Base-by-base conservation (phyloP, 2,797 vertebrate genomes). In the Chaetophractus vellerosus region DNA sequence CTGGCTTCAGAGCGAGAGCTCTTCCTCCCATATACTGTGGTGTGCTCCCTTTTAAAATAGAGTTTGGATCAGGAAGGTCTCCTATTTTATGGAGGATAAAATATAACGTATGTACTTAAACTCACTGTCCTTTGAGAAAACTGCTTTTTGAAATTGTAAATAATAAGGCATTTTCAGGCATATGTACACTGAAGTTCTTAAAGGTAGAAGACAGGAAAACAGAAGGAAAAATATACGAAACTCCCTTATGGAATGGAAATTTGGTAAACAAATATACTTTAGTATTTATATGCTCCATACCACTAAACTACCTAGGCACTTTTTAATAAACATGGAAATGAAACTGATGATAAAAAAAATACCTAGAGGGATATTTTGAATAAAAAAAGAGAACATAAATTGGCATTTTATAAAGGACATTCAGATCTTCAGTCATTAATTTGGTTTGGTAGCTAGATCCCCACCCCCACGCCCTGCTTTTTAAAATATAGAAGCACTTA, bases 401-500 rank as follows among this genome's bases (percentile, higher is more conserved):
- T 12, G 74, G 6, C 4, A 66, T 89, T 97, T 95, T 69, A 69
- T 26, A 68, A 88, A 85, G 38, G 12, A 41, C 2, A 69, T 71
- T 86, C 75, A 92, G 28, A 63, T 72, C 86, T 41, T 45, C 15
- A 90, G 55, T 75, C 71, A 89, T 81, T 66, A n/a, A 81, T 90
- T 75, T 90, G 26, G 6, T 69, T 61, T 71, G 16, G 6, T 61
- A 38, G 63, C 26, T 71, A 28, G 72, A 61, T 80, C 26, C 14
- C 26, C 12, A 69, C 10, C 0, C 57, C 2, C 36, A 28, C 21
- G 12, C 5, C 28, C 4, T 1, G 33, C 36, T 84, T 89, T 61
- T 59, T 72, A 80, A 83, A 80, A 91, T 63, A 69, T 1, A 86
- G 33, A 95, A 88, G 57, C 31, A 55, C 9, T 83, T 78, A 18